phyloP scores from a whole-genome alignment of 2,888 invertebrate species.

The Halictus quadricinctus region DNA sequence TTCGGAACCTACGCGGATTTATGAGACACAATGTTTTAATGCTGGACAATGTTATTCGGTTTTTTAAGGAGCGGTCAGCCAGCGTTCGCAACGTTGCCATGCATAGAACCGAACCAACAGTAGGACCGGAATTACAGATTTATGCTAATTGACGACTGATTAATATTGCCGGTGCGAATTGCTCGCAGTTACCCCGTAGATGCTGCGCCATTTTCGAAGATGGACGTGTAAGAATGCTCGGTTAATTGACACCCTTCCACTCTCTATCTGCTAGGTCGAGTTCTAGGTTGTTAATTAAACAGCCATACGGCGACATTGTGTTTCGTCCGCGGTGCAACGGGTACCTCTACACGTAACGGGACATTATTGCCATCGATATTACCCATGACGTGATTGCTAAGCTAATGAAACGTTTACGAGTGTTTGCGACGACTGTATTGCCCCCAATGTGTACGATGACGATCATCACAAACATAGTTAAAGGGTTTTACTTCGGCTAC shows the following conservation, averaged over 20 bases:
- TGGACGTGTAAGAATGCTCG: constrained; percentile 48
- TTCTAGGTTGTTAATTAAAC: constrained; percentile 48
- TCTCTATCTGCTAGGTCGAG: constrained; percentile 12
- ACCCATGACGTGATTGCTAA: not conserved
- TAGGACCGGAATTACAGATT: constrained; percentile 43
- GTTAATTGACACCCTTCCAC: constrained; percentile 38
- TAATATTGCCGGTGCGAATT: constrained; percentile 42
- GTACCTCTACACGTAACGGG: not conserved
- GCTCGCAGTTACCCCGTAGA: constrained; percentile 19
- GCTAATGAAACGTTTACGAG: not conserved
- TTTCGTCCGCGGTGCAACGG: constrained; percentile 11
- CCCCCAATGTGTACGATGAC: not conserved
- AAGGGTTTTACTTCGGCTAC: not conserved
- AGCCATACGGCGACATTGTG: not conserved
- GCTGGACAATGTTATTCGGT: not conserved
- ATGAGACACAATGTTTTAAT: not conserved
- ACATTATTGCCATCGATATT: not conserved
- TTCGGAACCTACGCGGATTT: not conserved
- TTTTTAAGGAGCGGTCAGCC: not conserved
- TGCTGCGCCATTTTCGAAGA: constrained; percentile 44
- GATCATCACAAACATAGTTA: not conserved
- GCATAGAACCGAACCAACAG: constrained; percentile 16
- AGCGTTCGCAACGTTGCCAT: not conserved
- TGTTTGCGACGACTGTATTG: not conserved
- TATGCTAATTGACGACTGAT: constrained; percentile 47